Conservation (phyloP, 2,888 invertebrate genomes). For the Trichopoda pennipes region DNA sequence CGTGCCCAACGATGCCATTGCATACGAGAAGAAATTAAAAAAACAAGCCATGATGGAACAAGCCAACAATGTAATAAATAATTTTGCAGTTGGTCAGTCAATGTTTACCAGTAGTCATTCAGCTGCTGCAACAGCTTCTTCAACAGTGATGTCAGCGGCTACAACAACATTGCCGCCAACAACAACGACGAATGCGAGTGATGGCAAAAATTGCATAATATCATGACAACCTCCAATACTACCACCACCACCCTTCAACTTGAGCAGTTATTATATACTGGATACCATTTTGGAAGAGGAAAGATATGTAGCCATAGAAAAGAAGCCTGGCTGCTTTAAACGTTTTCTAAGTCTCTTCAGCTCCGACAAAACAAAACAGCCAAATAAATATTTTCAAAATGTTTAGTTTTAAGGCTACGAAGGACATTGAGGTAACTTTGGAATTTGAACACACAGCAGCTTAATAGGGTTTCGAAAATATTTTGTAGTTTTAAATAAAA, state of each 20-base stretch:
- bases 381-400: constrained; percentile 63
- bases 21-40: constrained; percentile 86
- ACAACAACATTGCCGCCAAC: constrained; percentile 13
- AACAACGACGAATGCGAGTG: constrained; percentile 73
- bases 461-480: no score
- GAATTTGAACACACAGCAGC: not conserved
- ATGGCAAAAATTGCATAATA: constrained; percentile 91
- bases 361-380: constrained; percentile 68
- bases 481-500: no score
- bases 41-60: constrained; percentile 78
- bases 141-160: not conserved
- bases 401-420: constrained; percentile 48
- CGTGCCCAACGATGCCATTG: constrained; percentile 94
- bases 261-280: constrained; percentile 77
- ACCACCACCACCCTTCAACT: constrained; percentile 77
- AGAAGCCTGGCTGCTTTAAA: constrained; percentile 76
- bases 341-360: constrained; percentile 76
- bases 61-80: constrained; percentile 47
- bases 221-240: constrained; percentile 85
- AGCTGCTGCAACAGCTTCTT: not conserved
- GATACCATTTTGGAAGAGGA: constrained; percentile 78
- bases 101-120: constrained; percentile 44
- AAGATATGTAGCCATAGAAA: constrained; percentile 75
- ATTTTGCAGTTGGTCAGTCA: constrained; percentile 29
- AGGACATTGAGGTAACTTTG: not conserved